These are phyloP conservation scores for Leptodactylus fallax DNA, from an alignment of 2,797 vertebrate species.

Conservation along the genomic window DNA sequence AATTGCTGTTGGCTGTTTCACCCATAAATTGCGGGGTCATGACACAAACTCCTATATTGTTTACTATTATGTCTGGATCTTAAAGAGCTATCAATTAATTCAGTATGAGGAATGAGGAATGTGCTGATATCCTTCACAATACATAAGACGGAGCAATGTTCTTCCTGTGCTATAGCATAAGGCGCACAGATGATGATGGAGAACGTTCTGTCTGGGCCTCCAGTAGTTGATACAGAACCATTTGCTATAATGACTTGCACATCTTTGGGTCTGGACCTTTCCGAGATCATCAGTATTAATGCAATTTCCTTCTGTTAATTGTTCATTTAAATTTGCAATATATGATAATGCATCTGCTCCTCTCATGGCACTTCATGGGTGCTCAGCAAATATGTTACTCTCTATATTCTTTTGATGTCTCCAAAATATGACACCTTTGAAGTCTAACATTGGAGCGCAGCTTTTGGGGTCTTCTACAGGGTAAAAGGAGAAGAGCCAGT, in stretches of 20 bases:
- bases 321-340: background rate
- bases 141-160: background rate
- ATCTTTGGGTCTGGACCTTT: background rate
- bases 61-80: background rate
- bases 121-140: background rate
- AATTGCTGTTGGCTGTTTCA: too few relatives aligned
- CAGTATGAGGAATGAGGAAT: slow-evolving; percentile 7
- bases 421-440: too few relatives aligned
- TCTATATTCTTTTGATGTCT: too few relatives aligned
- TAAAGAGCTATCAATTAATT: background rate
- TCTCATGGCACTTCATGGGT: background rate
- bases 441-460: too few relatives aligned
- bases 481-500: too few relatives aligned
- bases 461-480: too few relatives aligned
- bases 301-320: slow-evolving; percentile 6
- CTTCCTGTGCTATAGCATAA: background rate
- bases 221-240: too few relatives aligned
- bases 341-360: background rate
- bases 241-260: background rate
- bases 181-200: slow-evolving; percentile 27
- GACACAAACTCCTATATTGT: too few relatives aligned
- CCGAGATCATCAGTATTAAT: slow-evolving; percentile 10
- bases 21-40: too few relatives aligned
- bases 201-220: too few relatives aligned
- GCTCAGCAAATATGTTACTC: too few relatives aligned